A percentile compares a stretch with the other conserved stretches of the same genome.
These are phyloP conservation scores for Brachyrhaphis roseni DNA, from an alignment of 2,797 vertebrate genomes.

Conservation along the genomic window DNA sequence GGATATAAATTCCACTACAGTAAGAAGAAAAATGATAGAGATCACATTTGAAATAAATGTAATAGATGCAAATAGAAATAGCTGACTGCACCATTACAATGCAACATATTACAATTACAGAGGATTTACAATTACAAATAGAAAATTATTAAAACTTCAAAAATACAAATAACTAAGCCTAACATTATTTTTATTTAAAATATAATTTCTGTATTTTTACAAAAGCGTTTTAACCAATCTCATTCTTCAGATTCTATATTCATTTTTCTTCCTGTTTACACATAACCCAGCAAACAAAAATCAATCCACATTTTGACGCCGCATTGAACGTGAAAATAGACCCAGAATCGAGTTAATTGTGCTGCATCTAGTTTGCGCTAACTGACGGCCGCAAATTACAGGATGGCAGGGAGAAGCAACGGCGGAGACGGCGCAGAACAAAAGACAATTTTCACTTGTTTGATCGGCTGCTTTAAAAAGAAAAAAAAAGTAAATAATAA, in stretches of 20 bases:
- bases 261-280: slow-evolving; percentile 53
- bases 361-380: slow-evolving; percentile 73
- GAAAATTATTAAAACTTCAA: not conserved
- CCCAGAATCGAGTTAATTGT: slow-evolving; percentile 74
- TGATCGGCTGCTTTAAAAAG: slow-evolving; percentile 50
- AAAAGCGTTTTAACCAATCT: slow-evolving; percentile 53
- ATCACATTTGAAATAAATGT: not conserved
- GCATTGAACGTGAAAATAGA: slow-evolving; percentile 75
- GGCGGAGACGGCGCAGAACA: slow-evolving; percentile 61
- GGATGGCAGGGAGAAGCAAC: slow-evolving; percentile 62
- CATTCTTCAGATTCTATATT: slow-evolving; percentile 32
- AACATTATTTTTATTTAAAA: not conserved
- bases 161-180: not conserved
- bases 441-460: slow-evolving; percentile 64
- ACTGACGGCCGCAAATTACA: slow-evolving; percentile 78
- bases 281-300: slow-evolving; percentile 66
- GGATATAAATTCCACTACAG: not conserved
- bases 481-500: not conserved
- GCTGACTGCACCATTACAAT: not conserved
- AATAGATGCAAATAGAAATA: not conserved
- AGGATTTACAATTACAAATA: not conserved
- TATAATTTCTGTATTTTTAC: not conserved
- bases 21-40: not conserved
- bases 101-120: not conserved
- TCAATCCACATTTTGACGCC: slow-evolving; percentile 75